Percentiles rank a stretch among this genome's conserved stretches.
These are phyloP conservation scores for Vulpes vulpes DNA, from an alignment of 2,113 vertebrate species.

Conservation along the genomic window DNA sequence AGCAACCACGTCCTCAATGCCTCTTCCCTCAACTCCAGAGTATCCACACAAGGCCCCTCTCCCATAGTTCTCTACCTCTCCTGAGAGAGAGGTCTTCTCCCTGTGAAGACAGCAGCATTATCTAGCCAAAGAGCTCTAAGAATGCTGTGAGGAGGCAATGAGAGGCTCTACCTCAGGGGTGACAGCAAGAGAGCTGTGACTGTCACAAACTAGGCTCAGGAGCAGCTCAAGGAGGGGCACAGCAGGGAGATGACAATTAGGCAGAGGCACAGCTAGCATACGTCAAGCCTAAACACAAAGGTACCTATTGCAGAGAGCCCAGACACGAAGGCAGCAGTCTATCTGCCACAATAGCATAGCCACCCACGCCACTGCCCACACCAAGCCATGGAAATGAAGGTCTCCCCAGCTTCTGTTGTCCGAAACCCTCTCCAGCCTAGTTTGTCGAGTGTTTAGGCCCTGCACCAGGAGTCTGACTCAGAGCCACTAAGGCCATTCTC, in stretches of 20 bases:
- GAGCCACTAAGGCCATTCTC: background rate
- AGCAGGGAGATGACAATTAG: background rate
- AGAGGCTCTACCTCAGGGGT: background rate
- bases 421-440: background rate
- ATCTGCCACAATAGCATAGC: background rate
- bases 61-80: background rate
- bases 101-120: background rate
- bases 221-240: background rate
- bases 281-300: background rate
- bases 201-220: background rate
- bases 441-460: background rate
- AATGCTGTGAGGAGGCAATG: background rate
- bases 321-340: accelerated
- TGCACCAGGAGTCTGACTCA: background rate
- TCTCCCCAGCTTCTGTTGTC: background rate
- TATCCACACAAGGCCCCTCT: no score
- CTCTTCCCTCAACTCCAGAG: background rate
- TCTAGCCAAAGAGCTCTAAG: background rate
- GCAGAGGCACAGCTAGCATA: background rate
- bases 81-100: background rate
- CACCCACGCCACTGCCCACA: no score
- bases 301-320: background rate
- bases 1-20: background rate
- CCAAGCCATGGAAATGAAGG: background rate
- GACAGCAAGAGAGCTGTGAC: background rate